phyloP scores from a whole-genome alignment of 2,888 invertebrate genomes.

The Hydropsyche betteni region DNA sequence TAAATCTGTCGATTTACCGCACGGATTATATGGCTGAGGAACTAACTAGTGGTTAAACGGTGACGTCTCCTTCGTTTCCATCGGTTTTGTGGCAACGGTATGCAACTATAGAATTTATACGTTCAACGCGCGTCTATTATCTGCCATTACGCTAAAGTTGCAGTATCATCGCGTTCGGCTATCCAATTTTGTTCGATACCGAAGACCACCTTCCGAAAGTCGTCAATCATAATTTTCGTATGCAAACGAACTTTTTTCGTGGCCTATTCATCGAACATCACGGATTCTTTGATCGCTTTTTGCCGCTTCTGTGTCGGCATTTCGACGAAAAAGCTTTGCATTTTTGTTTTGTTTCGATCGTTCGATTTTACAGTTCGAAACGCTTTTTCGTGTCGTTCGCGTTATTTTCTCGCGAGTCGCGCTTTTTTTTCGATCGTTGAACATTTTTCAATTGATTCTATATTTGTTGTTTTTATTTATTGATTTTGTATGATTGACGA shows the following conservation, averaged over 20 bases:
- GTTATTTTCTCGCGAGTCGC: background rate
- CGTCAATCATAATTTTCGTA: conserved; percentile 48
- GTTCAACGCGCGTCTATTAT: background rate
- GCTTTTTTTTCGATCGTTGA: conserved; percentile 13
- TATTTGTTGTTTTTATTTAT: conserved; percentile 4
- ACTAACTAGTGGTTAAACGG: conserved; percentile 13
- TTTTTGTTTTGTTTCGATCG: conserved; percentile 10
- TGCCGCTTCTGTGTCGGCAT: conserved; percentile 29
- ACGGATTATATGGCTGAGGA: background rate
- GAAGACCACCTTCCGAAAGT: conserved; percentile 15
- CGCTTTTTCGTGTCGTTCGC: background rate
- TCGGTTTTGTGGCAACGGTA: background rate
- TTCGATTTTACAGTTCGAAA: conserved; percentile 17
- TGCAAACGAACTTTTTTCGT: conserved; percentile 27
- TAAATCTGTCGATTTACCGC: no score
- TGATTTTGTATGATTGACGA: conserved; percentile 6
- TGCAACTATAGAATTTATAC: conserved; percentile 13
- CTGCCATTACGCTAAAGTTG: conserved; percentile 18
- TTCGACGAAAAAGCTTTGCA: conserved; percentile 23
- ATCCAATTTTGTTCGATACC: conserved; percentile 43
- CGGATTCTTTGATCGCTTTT: conserved; percentile 19
- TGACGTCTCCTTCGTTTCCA: conserved; percentile 6
- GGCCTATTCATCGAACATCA: conserved; percentile 12
- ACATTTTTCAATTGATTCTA: conserved; percentile 27
- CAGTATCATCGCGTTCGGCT: conserved; percentile 39